Base-by-base conservation (phyloP, 2,113 vertebrate species). In the Misgurnus anguillicaudatus region DNA sequence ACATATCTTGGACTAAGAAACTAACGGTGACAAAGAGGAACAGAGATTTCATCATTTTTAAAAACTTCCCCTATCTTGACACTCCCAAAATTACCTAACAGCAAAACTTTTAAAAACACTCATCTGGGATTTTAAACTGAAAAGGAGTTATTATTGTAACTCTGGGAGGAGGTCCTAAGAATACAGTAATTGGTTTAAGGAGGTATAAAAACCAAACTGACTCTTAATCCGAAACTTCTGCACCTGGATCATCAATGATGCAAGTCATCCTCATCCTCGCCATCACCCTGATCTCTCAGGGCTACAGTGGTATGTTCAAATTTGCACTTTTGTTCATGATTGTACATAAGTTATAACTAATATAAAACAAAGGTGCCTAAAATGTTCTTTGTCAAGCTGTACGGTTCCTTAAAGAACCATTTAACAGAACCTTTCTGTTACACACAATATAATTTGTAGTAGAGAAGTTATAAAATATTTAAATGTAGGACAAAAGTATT, bases 231-330 rank as follows among this genome's bases (percentile, higher is more conserved):
- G 36, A 45, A 57, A 48, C 75, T 57, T 17, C 62, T 75, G 17
- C 81, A 62, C 65, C 73, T 80, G 75, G 48, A 80, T 51, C 70
- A 38, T 47, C 60, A n/a, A 60, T 5, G 36, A 60, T 77, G 36
- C 67, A 87, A 24, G 39, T 84, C 31, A 42, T 89, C 10, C 64
- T 92, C 61, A 36, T 69, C 1, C 79, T 94, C 53, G 86, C 66
- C 4, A 53, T 83, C 47, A 82, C 87, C 81, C 88, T 92, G 77
- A 61, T 88, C 61, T 45, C 74, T 62, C 89, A 78, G 85, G 90
- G 84, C 19, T 67, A 86, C 74, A 78, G 89, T 82, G 89, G 93
- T 94, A 91, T 91, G 91, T 86, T 45, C 17, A 63, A 31, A 14
- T 13, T 10, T 69, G 5, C 24, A 53, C 3, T 60, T 73, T 73